Evolutionary conservation across 35 echinoderm and acorn worm species (phyloP), one percentile per base, ranked within the genome.

Genomic region (Amphiura filiformis): DNA sequence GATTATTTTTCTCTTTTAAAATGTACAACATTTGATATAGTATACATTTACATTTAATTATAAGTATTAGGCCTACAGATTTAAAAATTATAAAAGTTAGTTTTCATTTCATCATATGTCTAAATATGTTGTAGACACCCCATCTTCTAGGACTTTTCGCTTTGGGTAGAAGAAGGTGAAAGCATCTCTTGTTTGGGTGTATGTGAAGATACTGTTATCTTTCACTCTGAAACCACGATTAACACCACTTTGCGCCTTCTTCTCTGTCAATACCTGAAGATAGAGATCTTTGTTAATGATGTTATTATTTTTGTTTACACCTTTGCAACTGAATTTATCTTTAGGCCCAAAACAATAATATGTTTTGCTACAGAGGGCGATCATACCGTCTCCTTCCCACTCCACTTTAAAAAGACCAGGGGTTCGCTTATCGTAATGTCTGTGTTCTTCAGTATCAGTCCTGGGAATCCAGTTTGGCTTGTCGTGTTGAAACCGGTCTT

Each of bases 331-430:
- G 39, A 38, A 91, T 28, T 79, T 86, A 28, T 78, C 89, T 78
- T 85, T 22, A 26, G 22, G 1, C 76, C 81, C 86, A 42, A 79
- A 80, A 42, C 87, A 89, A 80, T 82, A 78, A 37, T 87, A 91
- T 13, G 31, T 78, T 87, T 87, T 78, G 37, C 70, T 78, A 34
- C 39, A 78, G 17, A 91, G 84, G 15, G 89, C 82, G 56, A 91
- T 81, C 20, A 91, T 87, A 12, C 89, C 84, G 28, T 88, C 84
- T 26, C 89, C 89, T 86, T 91, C 84, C 82, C 89, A 91, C 41
- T 88, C 81, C 7, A 86, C 22, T 61, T 90, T 90, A 39, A 90
- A 85, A 90, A 90, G 39, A 38, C 88, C 88, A 0, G 88, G 82
- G 23, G 88, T 90, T 65, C 81, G 56, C 38, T 90, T 90, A 34